Evolutionary conservation across 2,888 invertebrate genomes (phyloP), one percentile per base, ranked within the genome.

Genomic region (Eueremaeus valkanovi): DNA sequence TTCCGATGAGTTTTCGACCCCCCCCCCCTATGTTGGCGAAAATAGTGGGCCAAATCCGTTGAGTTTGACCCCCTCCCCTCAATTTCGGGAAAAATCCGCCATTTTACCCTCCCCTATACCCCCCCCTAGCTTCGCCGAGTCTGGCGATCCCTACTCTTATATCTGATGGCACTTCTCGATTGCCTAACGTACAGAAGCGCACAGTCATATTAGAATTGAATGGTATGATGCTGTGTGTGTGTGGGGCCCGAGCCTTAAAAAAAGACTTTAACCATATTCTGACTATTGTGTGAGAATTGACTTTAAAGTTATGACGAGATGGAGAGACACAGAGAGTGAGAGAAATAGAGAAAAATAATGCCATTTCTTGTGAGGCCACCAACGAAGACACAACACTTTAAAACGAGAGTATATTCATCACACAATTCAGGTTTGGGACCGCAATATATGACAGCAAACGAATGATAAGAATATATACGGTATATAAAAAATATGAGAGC

Each of bases 301-400:
- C 61, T 61, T 61, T 31, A 29, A n/a, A 61, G 31, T 61, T 61
- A 61, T 61, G 61, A 61, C 61, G 61, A 61, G n/a, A n/a, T n/a
- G n/a, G 55, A 5, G 55, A 55, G 16, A 18, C 11, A 11, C 42
- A 45, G 42, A 45, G 42, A 16, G 42, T 45, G 11, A 45, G 42
- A 18, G 42, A 11, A 11, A 45, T n/a, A n/a, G n/a, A n/a, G 36
- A 36, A 36, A 51, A 51, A 18, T 51, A 51, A 51, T 51, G 51
- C 51, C n/a, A 51, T 11, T 36, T 5, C 5, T 5, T 36, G n/a
- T 21, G 5, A 51, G 51, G 8, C 51, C 51, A 51, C 51, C 51
- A 51, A 51, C 51, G 51, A 51, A 51, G 51, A 18, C 36, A 36
- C 51, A 51, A 51, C 51, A 51, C 51, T 51, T 11, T 51, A 51